These are phyloP conservation scores for Paradoxurus hermaphroditus DNA, from an alignment of 2,113 vertebrate genomes.

Conservation along the genomic window DNA sequence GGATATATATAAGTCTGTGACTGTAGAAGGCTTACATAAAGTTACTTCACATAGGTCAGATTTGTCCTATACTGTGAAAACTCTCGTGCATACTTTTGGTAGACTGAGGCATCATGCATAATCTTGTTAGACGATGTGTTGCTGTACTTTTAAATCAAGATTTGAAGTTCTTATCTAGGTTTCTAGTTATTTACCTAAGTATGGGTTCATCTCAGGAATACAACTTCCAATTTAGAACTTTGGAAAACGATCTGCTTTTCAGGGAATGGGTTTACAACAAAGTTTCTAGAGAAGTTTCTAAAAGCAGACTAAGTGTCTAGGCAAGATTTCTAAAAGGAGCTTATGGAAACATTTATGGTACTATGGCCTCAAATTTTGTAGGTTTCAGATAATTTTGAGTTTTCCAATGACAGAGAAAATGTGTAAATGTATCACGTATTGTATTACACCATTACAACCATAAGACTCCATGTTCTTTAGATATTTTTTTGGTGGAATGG, in stretches of 20 bases:
- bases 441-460: not conserved
- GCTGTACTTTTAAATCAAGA: not conserved
- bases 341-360: not conserved
- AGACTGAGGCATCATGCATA: not conserved
- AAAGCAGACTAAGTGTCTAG: not conserved
- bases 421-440: not conserved
- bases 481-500: not conserved
- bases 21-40: not conserved
- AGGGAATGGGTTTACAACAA: not conserved
- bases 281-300: not conserved
- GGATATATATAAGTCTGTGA: not conserved
- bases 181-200: not conserved
- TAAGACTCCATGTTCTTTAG: not conserved
- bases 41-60: not conserved
- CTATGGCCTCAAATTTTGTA: not conserved
- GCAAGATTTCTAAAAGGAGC: not conserved
- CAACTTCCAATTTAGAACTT: not conserved
- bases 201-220: not conserved
- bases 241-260: not conserved
- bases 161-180: not conserved
- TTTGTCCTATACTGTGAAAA: not conserved
- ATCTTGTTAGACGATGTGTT: not conserved
- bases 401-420: not conserved
- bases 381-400: not conserved
- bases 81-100: not conserved